Evolutionary conservation across 1,140 invertebrate species (phyloP), one percentile per base, ranked within the genome.

Genomic region (Drosophila sucinea): DNA sequence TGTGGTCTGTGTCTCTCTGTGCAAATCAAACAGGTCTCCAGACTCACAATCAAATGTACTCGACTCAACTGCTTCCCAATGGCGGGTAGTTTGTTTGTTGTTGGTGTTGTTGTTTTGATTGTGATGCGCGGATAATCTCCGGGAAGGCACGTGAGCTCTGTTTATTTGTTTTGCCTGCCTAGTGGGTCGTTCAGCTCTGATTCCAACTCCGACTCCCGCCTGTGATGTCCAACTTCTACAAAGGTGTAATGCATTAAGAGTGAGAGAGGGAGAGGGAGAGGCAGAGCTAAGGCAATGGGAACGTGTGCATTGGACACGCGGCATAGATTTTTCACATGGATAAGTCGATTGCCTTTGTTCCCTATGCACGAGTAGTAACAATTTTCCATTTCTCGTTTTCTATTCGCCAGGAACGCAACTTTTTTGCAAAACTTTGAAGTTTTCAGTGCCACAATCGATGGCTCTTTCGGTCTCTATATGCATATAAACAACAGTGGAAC

Each of bases 251-350:
- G 76, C 82, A 77, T 89, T 76, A 89, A 86, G 63, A 62, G 8
- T 40, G 5, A 51, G 3, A 1, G 25, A 35, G 17, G 8, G 30
- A 27, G 29, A 30, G 29, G 25, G 25, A 41, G 62, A 61, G 8
- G 44, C 3, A 57, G 17, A 57, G n/a, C 25, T 70, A n/a, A 40
- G 57, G 61, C 74, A 75, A 66, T 60, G 62, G 41, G 68, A 63
- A 56, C 78, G 78, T 51, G 81, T 82, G 83, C 84, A 72, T 41
- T 8, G 84, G 55, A 70, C 84, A 89, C 84, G 84, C 69, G 80
- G 64, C 84, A 75, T 72, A 84, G 84, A 90, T 89, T 87, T 87
- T 89, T 89, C 84, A 84, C 84, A 84, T 89, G 84, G 84, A 87
- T 87, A 87, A 89, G 77, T 79, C 83, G 78, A 65, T 56, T 40